Conservation (phyloP, 2,888 invertebrate genomes). For the Phortica okadai region DNA sequence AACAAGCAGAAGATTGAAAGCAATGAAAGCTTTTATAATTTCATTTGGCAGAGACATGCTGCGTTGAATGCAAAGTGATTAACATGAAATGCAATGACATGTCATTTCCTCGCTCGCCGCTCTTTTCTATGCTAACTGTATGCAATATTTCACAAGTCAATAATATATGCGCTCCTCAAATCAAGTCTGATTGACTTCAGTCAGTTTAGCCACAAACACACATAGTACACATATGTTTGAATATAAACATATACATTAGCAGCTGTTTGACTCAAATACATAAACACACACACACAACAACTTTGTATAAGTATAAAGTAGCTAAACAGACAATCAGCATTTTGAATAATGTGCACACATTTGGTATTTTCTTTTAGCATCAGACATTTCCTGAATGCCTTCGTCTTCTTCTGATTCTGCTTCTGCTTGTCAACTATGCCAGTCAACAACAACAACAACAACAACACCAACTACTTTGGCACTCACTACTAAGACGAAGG, state of each 20-base stretch:
- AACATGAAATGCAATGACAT: too few relatives aligned
- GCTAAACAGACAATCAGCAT: conserved; percentile 47
- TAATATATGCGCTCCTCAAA: conserved; percentile 9
- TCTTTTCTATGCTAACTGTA: not conserved
- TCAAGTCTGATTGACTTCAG: not conserved
- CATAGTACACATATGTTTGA: not conserved
- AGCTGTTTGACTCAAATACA: not conserved
- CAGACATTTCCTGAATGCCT: conserved; percentile 58
- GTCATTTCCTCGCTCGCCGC: too few relatives aligned
- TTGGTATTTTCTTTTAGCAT: conserved; percentile 69
- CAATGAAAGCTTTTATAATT: too few relatives aligned
- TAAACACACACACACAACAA: not conserved
- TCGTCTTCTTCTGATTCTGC: not conserved
- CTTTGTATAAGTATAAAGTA: not conserved
- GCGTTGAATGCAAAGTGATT: too few relatives aligned
- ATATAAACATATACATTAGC: not conserved
- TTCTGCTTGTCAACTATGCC: conserved; percentile 24
- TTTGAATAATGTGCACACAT: conserved; percentile 66
- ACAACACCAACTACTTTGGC: conserved; percentile 1
- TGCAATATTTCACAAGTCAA: not conserved
- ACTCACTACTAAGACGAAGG: not conserved
- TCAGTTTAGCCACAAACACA: not conserved
- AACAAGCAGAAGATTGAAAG: not conserved
- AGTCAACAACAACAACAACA: conserved; percentile 37
- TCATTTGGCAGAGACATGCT: too few relatives aligned